Evolutionary conservation across 2,797 vertebrate species (phyloP), one percentile per base, ranked within the genome.

Genomic region (Melanotaenia pygmaea): DNA sequence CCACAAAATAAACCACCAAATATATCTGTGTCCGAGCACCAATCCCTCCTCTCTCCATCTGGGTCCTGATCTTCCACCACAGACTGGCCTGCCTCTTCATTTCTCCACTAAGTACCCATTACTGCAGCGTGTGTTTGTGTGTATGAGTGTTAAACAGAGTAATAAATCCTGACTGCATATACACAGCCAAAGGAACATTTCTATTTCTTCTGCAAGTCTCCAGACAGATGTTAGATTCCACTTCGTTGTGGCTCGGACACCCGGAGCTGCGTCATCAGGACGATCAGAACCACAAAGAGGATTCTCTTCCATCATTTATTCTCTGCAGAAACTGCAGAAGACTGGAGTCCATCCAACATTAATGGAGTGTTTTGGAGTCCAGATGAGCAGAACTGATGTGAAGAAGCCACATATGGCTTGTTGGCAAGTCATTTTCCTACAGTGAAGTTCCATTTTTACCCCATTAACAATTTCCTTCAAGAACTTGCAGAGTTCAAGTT

Each of bases 221-320:
- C 80, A 89, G 85, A 87, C 87, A 86, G 88, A 83, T 88, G 89
- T 80, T 84, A 88, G 83, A 77, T 75, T 82, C 70, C 59, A 66
- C 83, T 68, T 77, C 64, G 80, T 73, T 38, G 24, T 37, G 51
- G 68, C 76, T 77, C 70, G 59, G 58, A 66, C 62, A 59, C 4
- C 34, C 50, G 2, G 47, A 11, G 8, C 69, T 59, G 63, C 67
- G 28, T 81, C 86, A 82, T 74, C 50, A n/a, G 59, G 30, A 59
- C 38, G 71, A 85, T 87, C 81, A 65, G 66, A 69, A 81, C 56
- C 59, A 28, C 50, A n/a, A 35, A 38, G 64, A 54, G 38, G 79
- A 63, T 56, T 9, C 1, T 56, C 53, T 18, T 0, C 0, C 51
- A 6, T 57, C 18, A 67, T 79, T 76, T 1, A 0, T 22, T 69